These are phyloP conservation scores for Solen grandis DNA, from an alignment of 1,140 invertebrate species.

Conservation along the genomic window DNA sequence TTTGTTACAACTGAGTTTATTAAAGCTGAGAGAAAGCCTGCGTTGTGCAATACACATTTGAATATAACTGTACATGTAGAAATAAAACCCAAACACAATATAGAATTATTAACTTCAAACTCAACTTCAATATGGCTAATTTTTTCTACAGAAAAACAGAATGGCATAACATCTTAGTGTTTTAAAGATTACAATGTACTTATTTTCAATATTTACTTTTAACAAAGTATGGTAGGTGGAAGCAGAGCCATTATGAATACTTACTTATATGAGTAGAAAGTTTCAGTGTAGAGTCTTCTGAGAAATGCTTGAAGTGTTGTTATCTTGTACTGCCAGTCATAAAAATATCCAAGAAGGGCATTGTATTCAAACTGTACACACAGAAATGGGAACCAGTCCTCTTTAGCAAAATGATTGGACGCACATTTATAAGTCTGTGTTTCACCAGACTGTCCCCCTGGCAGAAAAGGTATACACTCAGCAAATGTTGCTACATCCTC, in stretches of 20 bases:
- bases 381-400: constrained; percentile 69
- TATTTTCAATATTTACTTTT: no score
- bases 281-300: constrained; percentile 9
- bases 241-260: no score
- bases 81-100: no score
- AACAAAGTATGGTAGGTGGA: no score
- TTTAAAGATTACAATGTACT: no score
- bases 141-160: no score
- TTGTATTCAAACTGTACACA: constrained; percentile 71
- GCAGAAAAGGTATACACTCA: constrained; percentile 60
- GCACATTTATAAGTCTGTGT: constrained; percentile 54
- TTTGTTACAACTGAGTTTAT: background rate
- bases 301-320: constrained; percentile 18
- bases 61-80: no score
- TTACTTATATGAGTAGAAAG: constrained; percentile 43
- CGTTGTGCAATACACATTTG: background rate
- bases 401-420: constrained; percentile 58
- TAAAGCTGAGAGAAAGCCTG: background rate
- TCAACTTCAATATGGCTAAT: no score
- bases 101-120: no score
- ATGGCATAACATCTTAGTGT: no score
- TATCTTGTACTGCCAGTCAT: constrained; percentile 47
- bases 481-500: constrained; percentile 59
- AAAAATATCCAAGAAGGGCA: constrained; percentile 65
- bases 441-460: constrained; percentile 55